These are phyloP conservation scores for Luehdorfia chinensis DNA, from an alignment of 1,140 invertebrate genomes.

Conservation along the genomic window DNA sequence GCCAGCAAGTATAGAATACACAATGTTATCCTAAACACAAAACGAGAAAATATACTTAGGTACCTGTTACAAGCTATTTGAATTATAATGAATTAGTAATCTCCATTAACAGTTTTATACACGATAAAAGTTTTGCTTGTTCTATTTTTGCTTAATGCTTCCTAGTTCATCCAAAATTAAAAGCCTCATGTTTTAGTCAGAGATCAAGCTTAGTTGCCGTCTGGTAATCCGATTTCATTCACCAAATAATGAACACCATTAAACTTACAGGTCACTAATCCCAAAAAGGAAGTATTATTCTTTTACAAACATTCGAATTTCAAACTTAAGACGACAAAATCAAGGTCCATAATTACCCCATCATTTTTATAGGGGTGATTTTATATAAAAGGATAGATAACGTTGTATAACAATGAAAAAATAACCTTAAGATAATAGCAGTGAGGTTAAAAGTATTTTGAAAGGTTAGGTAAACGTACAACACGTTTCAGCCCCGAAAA, in stretches of 20 bases:
- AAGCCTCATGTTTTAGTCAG: slow-evolving; percentile 35
- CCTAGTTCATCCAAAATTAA: slow-evolving; percentile 35
- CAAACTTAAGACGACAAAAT: background rate
- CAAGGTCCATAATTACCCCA: slow-evolving; percentile 25
- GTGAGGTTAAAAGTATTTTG: slow-evolving; percentile 36
- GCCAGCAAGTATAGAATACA: too few species aligned
- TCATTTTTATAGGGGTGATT: slow-evolving; percentile 8
- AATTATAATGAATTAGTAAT: slow-evolving; percentile 11
- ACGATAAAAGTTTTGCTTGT: slow-evolving; percentile 16
- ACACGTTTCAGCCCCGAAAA: slow-evolving; percentile 57
- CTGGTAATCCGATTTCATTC: slow-evolving; percentile 53
- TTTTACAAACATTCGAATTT: slow-evolving; percentile 17
- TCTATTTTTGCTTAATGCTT: slow-evolving; percentile 20
- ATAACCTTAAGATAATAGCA: slow-evolving; percentile 21
- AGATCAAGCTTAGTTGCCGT: slow-evolving; percentile 42
- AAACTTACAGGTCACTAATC: slow-evolving; percentile 24
- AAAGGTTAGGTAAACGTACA: slow-evolving; percentile 25
- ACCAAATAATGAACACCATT: slow-evolving; percentile 53
- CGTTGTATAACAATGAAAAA: slow-evolving; percentile 24
- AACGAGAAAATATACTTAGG: too few species aligned
- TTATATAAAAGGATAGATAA: slow-evolving; percentile 3
- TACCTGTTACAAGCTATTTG: too few species aligned
- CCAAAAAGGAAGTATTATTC: slow-evolving; percentile 17
- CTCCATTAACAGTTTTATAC: slow-evolving; percentile 1
- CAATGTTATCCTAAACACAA: too few species aligned